phyloP scores from a whole-genome alignment of 1,140 invertebrate species.

The Drosophila pruinosa region DNA sequence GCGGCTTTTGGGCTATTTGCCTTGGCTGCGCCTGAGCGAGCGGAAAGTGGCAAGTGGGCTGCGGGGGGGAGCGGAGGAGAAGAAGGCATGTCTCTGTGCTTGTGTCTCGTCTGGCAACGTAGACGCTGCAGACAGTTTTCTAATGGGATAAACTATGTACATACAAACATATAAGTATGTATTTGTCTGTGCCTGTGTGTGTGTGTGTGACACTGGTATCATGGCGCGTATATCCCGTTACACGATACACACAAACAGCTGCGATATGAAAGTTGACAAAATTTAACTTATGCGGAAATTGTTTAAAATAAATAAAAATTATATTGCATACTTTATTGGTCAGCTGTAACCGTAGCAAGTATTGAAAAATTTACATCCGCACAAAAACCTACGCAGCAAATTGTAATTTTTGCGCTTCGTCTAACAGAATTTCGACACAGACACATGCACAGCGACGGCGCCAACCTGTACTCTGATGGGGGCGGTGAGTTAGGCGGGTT shows the following conservation, averaged over 20 bases:
- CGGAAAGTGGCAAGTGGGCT: constrained; percentile 17
- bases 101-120: constrained; percentile 50
- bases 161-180: background rate
- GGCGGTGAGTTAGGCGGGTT: background rate
- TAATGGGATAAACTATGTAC: constrained; percentile 70
- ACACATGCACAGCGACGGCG: constrained; percentile 46
- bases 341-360: constrained; percentile 37
- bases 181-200: background rate
- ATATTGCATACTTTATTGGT: constrained; percentile 48
- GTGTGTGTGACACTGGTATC: constrained; percentile 17
- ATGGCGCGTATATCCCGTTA: constrained; percentile 22
- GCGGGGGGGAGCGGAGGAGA: background rate
- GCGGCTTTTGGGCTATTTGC: constrained; percentile 53
- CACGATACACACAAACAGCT: constrained; percentile 9
- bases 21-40: constrained; percentile 12
- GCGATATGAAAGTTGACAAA: background rate
- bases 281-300: background rate
- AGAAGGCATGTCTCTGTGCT: constrained; percentile 16
- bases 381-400: background rate
- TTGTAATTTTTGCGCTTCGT: constrained; percentile 29
- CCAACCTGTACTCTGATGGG: constrained; percentile 23
- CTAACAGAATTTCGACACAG: constrained; percentile 36
- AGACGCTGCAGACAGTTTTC: constrained; percentile 62
- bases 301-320: constrained; percentile 1
- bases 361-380: constrained; percentile 1